Evolutionary conservation across 2,113 vertebrate species (phyloP), one percentile per base, ranked within the genome.

Genomic region (Asarcornis scutulata): DNA sequence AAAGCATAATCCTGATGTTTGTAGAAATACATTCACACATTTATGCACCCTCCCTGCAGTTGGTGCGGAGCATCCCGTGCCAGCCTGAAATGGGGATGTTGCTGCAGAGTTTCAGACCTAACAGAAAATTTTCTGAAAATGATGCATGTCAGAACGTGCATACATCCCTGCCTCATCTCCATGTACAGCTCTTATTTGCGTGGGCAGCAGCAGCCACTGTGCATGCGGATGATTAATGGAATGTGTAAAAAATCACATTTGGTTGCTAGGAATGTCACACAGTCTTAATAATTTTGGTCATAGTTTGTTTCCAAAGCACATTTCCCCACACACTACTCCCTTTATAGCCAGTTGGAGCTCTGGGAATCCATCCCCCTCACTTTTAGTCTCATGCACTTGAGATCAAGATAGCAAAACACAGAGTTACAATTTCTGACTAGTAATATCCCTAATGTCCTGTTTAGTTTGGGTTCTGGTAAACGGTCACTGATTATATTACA

Each of bases 201-300:
- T 75, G 89, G 89, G 85, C 81, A 86, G 89, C 73, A 80, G 78
- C 77, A 66, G 72, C 46, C 56, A 8, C 40, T 9, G 25, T 46
- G 40, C 72, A 9, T 42, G 78, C 7, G 53, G 78, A 58, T 80
- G 89, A 89, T 86, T 86, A 84, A 72, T 68, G 86, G 56, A 67
- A 87, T 4, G 42, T n/a, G 46, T 31, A 81, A 92, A 92, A 15
- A 16, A 0, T 17, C 26, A 4, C 20, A 56, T 29, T 75, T 40
- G 25, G 16, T 72, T 58, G 68, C 46, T 66, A 14, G 7, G 72
- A 89, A 56, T 17, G n/a, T 77, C 26, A 0, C 74, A 38, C 32
- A 31, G 13, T 26, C 26, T 5, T 8, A 42, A 79, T 34, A 31
- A 63, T 59, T 63, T 31, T 25, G 56, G 55, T 38, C 44, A 32